Percentiles rank a stretch among this genome's conserved stretches.
These are phyloP conservation scores for Paradoxurus hermaphroditus DNA, from an alignment of 2,113 vertebrate species.

Conservation along the genomic window DNA sequence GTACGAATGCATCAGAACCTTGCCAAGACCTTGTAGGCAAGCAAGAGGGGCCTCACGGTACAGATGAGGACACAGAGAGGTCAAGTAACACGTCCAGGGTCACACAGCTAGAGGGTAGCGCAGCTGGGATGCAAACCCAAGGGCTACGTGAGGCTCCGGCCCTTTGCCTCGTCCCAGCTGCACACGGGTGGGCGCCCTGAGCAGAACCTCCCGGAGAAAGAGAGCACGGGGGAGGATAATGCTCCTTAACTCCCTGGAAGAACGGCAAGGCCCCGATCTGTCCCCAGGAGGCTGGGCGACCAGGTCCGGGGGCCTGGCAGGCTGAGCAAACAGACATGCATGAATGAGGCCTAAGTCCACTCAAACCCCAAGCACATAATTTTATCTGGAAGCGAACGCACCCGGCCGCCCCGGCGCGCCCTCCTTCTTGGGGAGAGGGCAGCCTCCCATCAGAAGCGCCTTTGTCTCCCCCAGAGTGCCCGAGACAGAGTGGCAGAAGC, in stretches of 20 bases:
- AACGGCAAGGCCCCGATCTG: neutral
- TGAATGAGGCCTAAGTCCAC: slow-evolving; percentile 76
- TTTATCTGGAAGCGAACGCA: slow-evolving; percentile 61
- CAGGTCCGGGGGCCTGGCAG: slow-evolving; percentile 45
- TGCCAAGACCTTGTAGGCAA: neutral
- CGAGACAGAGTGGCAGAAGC: slow-evolving; percentile 57
- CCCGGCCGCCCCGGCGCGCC: neutral
- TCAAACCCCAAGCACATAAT: slow-evolving; percentile 75
- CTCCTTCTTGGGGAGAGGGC: slow-evolving; percentile 32
- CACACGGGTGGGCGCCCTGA: fast-evolving
- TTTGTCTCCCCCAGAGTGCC: slow-evolving; percentile 59
- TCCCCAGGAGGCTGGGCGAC: slow-evolving; percentile 58
- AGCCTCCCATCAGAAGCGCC: slow-evolving; percentile 52
- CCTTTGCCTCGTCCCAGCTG: neutral
- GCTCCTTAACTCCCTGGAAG: neutral
- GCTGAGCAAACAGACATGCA: slow-evolving; percentile 69
- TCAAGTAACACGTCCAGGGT: neutral
- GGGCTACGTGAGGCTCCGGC: neutral
- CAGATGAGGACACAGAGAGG: neutral
- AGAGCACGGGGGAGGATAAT: fast-evolving
- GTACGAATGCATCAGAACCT: neutral
- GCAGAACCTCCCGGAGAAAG: neutral
- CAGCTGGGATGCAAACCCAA: neutral
- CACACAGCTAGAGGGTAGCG: neutral
- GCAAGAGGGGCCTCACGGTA: neutral